phyloP scores from a whole-genome alignment of 2,888 invertebrate species.

The Agonopterix arenella region DNA sequence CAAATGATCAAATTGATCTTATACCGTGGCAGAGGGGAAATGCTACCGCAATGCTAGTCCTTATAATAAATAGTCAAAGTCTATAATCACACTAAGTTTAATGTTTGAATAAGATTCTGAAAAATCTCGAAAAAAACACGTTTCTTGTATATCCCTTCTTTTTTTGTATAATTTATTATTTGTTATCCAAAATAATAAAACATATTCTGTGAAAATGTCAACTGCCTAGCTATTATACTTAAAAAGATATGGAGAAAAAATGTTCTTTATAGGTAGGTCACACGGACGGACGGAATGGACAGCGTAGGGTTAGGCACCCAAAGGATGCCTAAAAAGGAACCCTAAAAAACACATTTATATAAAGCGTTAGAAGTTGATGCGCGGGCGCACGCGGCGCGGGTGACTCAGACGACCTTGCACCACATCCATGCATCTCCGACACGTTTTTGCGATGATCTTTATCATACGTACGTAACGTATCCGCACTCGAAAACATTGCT shows the following conservation, averaged over 20 bases:
- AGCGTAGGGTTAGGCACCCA: background rate
- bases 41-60: too few species aligned
- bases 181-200: background rate
- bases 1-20: too few species aligned
- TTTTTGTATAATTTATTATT: background rate
- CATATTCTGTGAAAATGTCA: background rate
- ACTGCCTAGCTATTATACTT: background rate
- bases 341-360: background rate
- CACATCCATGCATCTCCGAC: constrained; percentile 17
- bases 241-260: background rate
- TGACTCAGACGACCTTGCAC: constrained; percentile 26
- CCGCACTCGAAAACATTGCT: constrained; percentile 9
- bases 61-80: too few species aligned
- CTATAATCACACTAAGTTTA: too few species aligned
- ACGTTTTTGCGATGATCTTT: constrained; percentile 14
- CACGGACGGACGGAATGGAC: background rate
- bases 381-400: background rate
- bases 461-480: constrained; percentile 13
- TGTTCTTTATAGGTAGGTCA: background rate
- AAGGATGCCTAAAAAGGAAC: too few species aligned
- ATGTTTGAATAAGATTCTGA: too few species aligned
- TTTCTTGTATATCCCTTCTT: too few species aligned
- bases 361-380: background rate
- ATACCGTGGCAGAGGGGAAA: too few species aligned
- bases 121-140: too few species aligned